Evolutionary conservation across 2,113 vertebrate genomes (phyloP).

Genomic region (Thalassoma bifasciatum): DNA sequence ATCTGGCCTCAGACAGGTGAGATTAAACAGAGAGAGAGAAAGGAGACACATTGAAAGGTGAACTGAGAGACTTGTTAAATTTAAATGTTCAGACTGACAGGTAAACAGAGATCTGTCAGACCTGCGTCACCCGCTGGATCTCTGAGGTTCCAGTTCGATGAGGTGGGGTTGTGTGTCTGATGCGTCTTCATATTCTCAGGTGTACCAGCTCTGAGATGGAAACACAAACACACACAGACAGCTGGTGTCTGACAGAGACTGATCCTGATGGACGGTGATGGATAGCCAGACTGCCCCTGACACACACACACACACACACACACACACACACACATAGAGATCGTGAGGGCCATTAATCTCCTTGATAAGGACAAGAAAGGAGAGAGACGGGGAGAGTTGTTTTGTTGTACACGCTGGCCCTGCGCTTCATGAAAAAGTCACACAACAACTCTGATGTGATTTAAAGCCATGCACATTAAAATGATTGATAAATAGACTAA

Average conservation of each 20-base stretch:
- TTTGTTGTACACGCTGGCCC: not conserved
- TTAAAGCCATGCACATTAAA: no score
- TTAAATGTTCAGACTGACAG: slow-evolving; percentile 1
- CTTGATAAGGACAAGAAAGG: not conserved
- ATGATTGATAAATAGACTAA: no score
- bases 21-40: not conserved
- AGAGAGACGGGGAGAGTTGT: not conserved
- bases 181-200: slow-evolving; percentile 36
- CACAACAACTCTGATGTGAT: no score
- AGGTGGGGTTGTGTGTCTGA: slow-evolving; percentile 14
- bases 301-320: not conserved
- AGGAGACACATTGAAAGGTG: not conserved
- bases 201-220: slow-evolving; percentile 42
- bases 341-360: not conserved
- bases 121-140: slow-evolving; percentile 31
- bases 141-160: slow-evolving; percentile 2
- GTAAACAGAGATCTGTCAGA: slow-evolving; percentile 32
- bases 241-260: slow-evolving; percentile 55
- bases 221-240: slow-evolving; percentile 34
- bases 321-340: slow-evolving; percentile 3
- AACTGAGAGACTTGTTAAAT: not conserved
- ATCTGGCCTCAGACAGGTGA: not conserved
- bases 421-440: no score
- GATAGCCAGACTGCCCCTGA: slow-evolving; percentile 29
- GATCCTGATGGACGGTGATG: slow-evolving; percentile 53